A percentile compares a stretch with the other conserved stretches of the same genome.
Evolutionary conservation across 2,113 vertebrate genomes (phyloP).

Genomic region (Erpornis zantholeuca): DNA sequence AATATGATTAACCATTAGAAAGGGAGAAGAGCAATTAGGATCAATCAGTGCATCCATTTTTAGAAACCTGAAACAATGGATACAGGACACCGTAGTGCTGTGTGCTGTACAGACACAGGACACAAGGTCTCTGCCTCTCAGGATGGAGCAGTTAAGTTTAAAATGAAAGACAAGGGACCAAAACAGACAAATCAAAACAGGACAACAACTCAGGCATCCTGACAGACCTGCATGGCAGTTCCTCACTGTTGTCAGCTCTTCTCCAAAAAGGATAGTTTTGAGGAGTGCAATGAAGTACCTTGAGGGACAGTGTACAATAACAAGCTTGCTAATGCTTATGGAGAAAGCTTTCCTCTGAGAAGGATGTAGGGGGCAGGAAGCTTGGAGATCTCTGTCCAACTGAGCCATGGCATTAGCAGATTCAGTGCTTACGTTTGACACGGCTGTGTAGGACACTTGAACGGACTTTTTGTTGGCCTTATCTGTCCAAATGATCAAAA

Average conservation of each 20-base stretch:
- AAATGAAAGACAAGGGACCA: not conserved
- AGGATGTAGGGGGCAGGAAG: not conserved
- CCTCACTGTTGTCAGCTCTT: not conserved
- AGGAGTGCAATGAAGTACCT: not conserved
- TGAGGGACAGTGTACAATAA: not conserved
- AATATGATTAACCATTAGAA: constrained; percentile 19
- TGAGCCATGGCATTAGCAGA: not conserved
- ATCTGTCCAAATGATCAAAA: not conserved
- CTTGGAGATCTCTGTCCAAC: not conserved
- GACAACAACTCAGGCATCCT: not conserved
- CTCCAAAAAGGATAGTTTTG: not conserved
- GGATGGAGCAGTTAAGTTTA: not conserved
- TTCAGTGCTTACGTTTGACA: not conserved
- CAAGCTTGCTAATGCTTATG: not conserved
- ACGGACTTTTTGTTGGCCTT: not conserved
- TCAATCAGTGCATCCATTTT: not conserved
- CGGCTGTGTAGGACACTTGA: not conserved
- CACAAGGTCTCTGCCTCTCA: not conserved
- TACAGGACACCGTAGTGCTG: not conserved
- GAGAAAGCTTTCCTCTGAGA: not conserved
- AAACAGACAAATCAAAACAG: not conserved
- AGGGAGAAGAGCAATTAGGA: constrained; percentile 6
- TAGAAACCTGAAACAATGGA: not conserved
- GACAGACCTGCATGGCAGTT: not conserved
- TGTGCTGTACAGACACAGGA: not conserved